These are phyloP conservation scores for Neodiprion lecontei DNA, from an alignment of 1,140 invertebrate species.

Conservation along the genomic window DNA sequence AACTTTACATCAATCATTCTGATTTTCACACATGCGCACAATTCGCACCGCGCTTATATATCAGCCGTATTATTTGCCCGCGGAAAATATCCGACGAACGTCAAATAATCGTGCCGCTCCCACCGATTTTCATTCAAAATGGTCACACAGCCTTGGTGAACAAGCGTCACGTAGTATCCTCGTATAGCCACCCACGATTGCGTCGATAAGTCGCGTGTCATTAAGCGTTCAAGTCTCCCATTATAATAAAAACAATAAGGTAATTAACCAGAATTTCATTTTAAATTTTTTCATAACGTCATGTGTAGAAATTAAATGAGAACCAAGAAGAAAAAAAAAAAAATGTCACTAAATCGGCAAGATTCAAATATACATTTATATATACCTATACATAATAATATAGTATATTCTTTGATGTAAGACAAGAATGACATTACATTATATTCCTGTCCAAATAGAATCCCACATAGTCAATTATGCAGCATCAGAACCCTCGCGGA, in stretches of 20 bases:
- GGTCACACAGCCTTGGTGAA: slow-evolving; percentile 53
- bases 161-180: slow-evolving; percentile 47
- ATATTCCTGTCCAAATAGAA: background rate
- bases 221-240: slow-evolving; percentile 12
- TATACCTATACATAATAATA: no score
- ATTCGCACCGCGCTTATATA: no score
- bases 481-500: background rate
- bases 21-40: no score
- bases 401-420: no score
- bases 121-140: slow-evolving; percentile 35
- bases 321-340: no score
- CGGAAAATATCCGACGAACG: background rate
- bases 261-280: background rate
- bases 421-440: no score
- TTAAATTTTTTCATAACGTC: no score
- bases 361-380: no score
- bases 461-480: background rate
- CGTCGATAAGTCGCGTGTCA: slow-evolving; percentile 24
- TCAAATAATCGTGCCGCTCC: slow-evolving; percentile 6
- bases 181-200: slow-evolving; percentile 40
- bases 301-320: no score
- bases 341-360: no score
- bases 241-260: background rate
- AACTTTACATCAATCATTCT: no score
- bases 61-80: no score